These are phyloP conservation scores for Tychaedon coryphoeus DNA, from an alignment of 2,113 vertebrate species.

Conservation along the genomic window DNA sequence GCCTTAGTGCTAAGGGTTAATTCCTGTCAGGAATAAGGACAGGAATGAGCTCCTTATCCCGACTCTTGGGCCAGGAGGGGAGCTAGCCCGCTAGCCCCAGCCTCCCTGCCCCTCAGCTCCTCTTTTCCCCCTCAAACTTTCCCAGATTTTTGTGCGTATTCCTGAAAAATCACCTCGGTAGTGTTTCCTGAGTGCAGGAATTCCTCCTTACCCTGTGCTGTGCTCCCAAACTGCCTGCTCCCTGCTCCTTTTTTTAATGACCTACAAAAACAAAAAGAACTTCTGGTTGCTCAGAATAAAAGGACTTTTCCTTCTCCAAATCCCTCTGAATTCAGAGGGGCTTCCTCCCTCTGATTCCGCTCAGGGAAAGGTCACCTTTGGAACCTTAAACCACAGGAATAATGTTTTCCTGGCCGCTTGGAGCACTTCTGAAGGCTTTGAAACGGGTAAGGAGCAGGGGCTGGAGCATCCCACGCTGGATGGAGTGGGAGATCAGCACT, in stretches of 20 bases:
- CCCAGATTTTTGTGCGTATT: neutral
- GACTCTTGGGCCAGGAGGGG: neutral
- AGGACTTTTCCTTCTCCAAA: neutral
- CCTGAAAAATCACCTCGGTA: neutral
- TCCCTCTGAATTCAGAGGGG: neutral
- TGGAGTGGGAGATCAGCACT: neutral
- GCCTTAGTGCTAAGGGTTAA: slow-evolving; percentile 40
- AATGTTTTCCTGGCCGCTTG: neutral
- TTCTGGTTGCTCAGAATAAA: neutral
- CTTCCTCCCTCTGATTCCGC: neutral
- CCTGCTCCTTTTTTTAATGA: neutral
- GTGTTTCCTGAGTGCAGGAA: neutral
- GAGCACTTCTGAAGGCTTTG: neutral
- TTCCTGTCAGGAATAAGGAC: neutral
- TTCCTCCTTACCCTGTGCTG: neutral
- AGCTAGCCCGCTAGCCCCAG: neutral
- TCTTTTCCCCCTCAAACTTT: neutral
- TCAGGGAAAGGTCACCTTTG: neutral
- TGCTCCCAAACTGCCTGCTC: neutral
- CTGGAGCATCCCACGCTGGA: neutral
- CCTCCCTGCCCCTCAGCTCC: neutral
- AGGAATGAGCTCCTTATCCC: neutral
- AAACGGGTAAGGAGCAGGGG: neutral
- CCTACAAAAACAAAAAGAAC: neutral
- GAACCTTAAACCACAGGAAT: neutral